Percentiles rank a stretch among this genome's conserved stretches.
phyloP scores from a whole-genome alignment of 2,888 invertebrate species.

The Gastrophysa polygoni region DNA sequence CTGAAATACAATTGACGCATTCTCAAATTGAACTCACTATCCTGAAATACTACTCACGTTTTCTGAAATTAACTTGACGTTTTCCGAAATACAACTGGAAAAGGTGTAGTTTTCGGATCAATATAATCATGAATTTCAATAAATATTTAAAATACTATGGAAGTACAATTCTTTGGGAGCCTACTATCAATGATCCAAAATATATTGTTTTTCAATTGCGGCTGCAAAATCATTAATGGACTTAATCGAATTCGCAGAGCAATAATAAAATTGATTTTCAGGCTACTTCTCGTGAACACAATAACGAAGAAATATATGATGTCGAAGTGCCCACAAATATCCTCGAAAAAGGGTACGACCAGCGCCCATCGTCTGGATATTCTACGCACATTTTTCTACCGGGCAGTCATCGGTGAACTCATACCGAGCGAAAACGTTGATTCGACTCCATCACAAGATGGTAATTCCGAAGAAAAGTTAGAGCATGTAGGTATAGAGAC shows the following conservation, averaged over 20 bases:
- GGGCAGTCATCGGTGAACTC: slow-evolving; percentile 64
- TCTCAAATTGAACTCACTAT: too few relatives aligned
- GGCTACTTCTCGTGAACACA: slow-evolving; percentile 71
- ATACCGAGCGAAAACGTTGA: slow-evolving; percentile 39
- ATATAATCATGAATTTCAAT: too few relatives aligned
- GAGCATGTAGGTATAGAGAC: slow-evolving; percentile 64
- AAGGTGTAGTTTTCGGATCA: too few relatives aligned
- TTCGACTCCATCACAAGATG: slow-evolving; percentile 21
- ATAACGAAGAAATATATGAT: slow-evolving; percentile 72
- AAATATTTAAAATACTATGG: too few relatives aligned
- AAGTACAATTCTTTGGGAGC: too few relatives aligned
- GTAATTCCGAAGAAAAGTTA: slow-evolving; percentile 37
- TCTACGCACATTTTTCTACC: slow-evolving; percentile 76
- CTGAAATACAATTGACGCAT: too few relatives aligned
- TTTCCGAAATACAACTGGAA: too few relatives aligned
- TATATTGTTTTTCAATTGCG: too few relatives aligned
- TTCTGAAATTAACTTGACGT: too few relatives aligned
- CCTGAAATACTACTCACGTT: too few relatives aligned
- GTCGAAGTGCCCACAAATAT: slow-evolving; percentile 69
- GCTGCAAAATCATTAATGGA: too few relatives aligned
- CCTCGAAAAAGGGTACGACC: slow-evolving; percentile 66
- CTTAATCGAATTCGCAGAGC: background rate
- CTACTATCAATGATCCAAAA: too few relatives aligned
- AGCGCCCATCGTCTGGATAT: slow-evolving; percentile 74
- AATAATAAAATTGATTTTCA: slow-evolving; percentile 46